phyloP scores from a whole-genome alignment of 1,140 invertebrate genomes.

The Andricus grossulariae region DNA sequence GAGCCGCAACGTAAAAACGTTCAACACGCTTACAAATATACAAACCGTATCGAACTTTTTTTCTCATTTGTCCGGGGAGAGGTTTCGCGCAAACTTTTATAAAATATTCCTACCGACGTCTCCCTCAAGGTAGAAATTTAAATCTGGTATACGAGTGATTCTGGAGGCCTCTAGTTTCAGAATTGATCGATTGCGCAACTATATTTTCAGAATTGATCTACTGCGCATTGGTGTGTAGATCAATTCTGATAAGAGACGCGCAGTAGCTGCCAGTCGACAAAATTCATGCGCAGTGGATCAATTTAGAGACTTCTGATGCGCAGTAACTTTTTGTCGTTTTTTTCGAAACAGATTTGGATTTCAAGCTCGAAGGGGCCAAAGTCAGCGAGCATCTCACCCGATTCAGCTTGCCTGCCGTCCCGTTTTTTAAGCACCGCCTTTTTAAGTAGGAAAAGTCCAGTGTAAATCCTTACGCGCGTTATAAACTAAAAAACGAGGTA shows the following conservation, averaged over 20 bases:
- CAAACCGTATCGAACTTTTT: conserved; percentile 20
- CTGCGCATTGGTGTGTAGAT: no score
- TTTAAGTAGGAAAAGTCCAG: conserved; percentile 23
- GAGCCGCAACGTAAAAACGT: conserved; percentile 17
- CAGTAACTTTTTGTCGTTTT: background rate
- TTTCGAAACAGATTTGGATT: background rate
- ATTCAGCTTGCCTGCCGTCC: conserved; percentile 30
- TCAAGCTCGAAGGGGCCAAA: background rate
- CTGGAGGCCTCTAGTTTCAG: no score
- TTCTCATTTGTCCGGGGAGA: background rate
- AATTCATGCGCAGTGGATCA: background rate
- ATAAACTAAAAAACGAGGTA: background rate
- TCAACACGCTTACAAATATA: conserved; percentile 30
- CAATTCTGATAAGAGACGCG: no score
- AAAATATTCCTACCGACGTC: conserved; percentile 5
- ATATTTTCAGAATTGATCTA: no score
- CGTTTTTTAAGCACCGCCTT: conserved; percentile 28
- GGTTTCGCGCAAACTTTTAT: conserved; percentile 7
- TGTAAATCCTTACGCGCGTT: conserved; percentile 26
- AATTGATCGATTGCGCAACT: no score
- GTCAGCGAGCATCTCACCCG: conserved; percentile 14
- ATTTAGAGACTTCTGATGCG: background rate
- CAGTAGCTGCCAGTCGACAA: no score
- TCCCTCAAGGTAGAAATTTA: background rate
- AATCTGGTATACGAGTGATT: background rate